phyloP scores from a whole-genome alignment of 2,797 vertebrate genomes.

The Takifugu ocellatus region DNA sequence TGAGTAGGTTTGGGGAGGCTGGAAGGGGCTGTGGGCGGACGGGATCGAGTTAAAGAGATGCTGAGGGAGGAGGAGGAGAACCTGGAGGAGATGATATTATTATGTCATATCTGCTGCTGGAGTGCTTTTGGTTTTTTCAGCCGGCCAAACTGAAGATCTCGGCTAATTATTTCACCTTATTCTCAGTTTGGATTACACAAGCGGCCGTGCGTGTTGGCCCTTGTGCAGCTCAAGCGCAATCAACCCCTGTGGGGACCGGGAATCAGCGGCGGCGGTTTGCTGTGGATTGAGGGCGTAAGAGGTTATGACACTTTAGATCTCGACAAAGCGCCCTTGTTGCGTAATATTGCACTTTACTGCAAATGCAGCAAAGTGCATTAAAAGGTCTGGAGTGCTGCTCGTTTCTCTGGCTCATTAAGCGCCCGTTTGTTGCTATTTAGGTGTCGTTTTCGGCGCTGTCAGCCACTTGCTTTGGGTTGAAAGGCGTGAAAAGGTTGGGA shows the following conservation, averaged over 20 bases:
- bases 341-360: slow-evolving; percentile 34
- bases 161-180: slow-evolving; percentile 28
- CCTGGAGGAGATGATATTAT: slow-evolving; percentile 44
- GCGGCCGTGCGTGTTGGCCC: not conserved
- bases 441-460: slow-evolving; percentile 13
- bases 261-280: slow-evolving; percentile 37
- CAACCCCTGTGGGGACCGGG: slow-evolving; percentile 18
- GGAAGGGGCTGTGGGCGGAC: slow-evolving; percentile 44
- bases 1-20: slow-evolving; percentile 30
- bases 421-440: slow-evolving; percentile 30
- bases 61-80: slow-evolving; percentile 29
- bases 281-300: slow-evolving; percentile 44
- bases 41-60: slow-evolving; percentile 46
- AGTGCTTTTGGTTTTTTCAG: slow-evolving; percentile 34
- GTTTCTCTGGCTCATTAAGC: slow-evolving; percentile 39
- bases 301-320: slow-evolving; percentile 57
- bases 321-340: slow-evolving; percentile 48
- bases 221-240: slow-evolving; percentile 11
- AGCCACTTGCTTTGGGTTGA: slow-evolving; percentile 19
- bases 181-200: slow-evolving; percentile 19
- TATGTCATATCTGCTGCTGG: slow-evolving; percentile 46
- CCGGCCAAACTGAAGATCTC: slow-evolving; percentile 39
- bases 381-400: slow-evolving; percentile 34
- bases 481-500: slow-evolving; percentile 6
- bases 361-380: slow-evolving; percentile 32